Conservation (phyloP, 2,888 invertebrate genomes). For the Epistrophe eligans region DNA sequence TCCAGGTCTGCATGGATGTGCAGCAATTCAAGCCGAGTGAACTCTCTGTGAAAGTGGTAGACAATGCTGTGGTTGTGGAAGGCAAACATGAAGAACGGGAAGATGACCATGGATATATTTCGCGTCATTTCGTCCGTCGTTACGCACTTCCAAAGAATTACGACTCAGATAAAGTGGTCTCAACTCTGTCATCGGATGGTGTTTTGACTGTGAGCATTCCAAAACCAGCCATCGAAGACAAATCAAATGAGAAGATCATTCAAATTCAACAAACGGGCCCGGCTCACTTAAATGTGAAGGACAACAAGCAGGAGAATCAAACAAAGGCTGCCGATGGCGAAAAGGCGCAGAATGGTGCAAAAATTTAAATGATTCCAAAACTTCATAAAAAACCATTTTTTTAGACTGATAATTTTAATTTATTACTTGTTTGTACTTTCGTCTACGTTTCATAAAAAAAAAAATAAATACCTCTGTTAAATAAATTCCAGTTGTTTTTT, state of each 20-base stretch:
- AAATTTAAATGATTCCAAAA: neutral
- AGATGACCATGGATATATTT: conserved; percentile 90
- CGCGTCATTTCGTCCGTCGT: conserved; percentile 90
- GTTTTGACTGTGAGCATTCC: conserved; percentile 89
- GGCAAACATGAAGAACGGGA: conserved; percentile 91
- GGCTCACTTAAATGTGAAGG: conserved; percentile 84
- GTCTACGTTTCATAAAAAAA: neutral
- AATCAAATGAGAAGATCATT: conserved; percentile 85
- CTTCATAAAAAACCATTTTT: neutral
- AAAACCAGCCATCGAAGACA: conserved; percentile 80
- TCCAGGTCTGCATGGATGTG: conserved; percentile 89
- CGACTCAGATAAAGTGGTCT: conserved; percentile 89
- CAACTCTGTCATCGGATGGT: conserved; percentile 91
- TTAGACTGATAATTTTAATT: conserved; percentile 9
- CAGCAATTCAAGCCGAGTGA: conserved; percentile 90
- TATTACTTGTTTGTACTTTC: neutral
- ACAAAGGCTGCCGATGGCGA: neutral
- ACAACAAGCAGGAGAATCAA: conserved; percentile 78
- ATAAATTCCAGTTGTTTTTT: neutral
- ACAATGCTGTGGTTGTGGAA: conserved; percentile 89
- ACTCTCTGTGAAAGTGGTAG: conserved; percentile 90
- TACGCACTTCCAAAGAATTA: conserved; percentile 91
- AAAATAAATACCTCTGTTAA: neutral
- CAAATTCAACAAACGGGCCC: conserved; percentile 88
- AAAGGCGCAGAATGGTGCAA: neutral